Conservation (phyloP, 1,140 invertebrate genomes). For the Drosophila nasuta region DNA sequence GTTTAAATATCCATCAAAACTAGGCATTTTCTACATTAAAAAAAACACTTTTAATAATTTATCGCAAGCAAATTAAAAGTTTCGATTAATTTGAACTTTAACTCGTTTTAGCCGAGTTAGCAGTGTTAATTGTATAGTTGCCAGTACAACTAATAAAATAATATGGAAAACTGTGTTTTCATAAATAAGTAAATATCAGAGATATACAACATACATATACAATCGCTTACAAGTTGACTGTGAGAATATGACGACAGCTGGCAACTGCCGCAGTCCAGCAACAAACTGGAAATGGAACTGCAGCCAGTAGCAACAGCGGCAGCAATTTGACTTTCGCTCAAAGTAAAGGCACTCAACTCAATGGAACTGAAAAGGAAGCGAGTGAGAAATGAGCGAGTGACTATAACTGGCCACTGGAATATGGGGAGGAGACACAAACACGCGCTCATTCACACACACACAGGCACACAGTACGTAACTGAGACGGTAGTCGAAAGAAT, state of each 20-base stretch:
- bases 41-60: slow-evolving; percentile 1
- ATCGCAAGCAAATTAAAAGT: background rate
- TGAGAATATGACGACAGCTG: slow-evolving; percentile 19
- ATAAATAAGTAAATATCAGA: slow-evolving; percentile 3
- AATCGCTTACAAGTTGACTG: background rate
- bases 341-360: slow-evolving; percentile 55
- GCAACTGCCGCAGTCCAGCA: slow-evolving; percentile 33
- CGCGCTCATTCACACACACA: slow-evolving; percentile 18
- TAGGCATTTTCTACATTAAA: too few relatives aligned
- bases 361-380: background rate
- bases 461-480: slow-evolving; percentile 11
- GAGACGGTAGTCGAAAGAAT: slow-evolving; percentile 50
- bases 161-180: background rate
- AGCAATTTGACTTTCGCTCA: slow-evolving; percentile 55
- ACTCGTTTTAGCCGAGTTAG: background rate
- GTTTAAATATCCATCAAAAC: too few relatives aligned
- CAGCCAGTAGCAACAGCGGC: slow-evolving; percentile 29
- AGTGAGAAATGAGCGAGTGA: slow-evolving; percentile 31
- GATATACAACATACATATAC: background rate
- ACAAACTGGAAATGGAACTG: slow-evolving; percentile 52
- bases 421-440: slow-evolving; percentile 72
- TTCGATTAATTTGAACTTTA: background rate
- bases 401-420: slow-evolving; percentile 70
- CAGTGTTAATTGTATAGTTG: background rate
- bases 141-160: background rate